Percentiles rank a stretch among this genome's conserved stretches.
These are phyloP conservation scores for Neoarius graeffei DNA, from an alignment of 2,113 vertebrate species.

Conservation along the genomic window DNA sequence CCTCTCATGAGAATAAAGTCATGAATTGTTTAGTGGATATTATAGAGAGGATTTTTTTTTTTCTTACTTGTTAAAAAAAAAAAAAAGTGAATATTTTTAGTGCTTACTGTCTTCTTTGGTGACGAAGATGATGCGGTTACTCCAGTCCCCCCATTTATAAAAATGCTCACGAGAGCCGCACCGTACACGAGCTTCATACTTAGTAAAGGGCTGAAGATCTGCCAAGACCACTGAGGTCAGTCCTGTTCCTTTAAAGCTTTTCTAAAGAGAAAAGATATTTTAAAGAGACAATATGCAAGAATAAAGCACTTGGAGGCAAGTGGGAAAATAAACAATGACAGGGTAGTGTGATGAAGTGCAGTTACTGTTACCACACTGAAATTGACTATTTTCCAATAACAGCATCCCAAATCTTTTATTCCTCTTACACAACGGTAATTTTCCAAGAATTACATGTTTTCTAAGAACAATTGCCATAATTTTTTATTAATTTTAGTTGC, in stretches of 20 bases:
- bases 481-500: not conserved
- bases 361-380: not conserved
- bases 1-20: not conserved
- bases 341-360: not conserved
- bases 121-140: slow-evolving; percentile 3
- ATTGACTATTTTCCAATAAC: not conserved
- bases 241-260: slow-evolving; percentile 16
- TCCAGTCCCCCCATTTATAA: slow-evolving; percentile 71
- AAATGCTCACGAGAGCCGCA: slow-evolving; percentile 60
- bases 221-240: not conserved
- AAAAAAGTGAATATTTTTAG: not conserved
- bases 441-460: not conserved
- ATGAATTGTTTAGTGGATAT: not conserved
- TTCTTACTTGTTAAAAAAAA: not conserved
- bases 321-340: not conserved
- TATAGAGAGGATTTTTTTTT: not conserved
- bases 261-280: slow-evolving; percentile 18
- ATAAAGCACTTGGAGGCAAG: not conserved
- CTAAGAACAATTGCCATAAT: not conserved
- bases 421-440: not conserved
- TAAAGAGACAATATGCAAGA: not conserved
- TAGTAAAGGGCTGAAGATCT: slow-evolving; percentile 32
- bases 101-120: slow-evolving; percentile 65
- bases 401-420: not conserved
- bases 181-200: slow-evolving; percentile 42